phyloP scores from a whole-genome alignment of 2,888 invertebrate genomes.

The Brenthis daphne region DNA sequence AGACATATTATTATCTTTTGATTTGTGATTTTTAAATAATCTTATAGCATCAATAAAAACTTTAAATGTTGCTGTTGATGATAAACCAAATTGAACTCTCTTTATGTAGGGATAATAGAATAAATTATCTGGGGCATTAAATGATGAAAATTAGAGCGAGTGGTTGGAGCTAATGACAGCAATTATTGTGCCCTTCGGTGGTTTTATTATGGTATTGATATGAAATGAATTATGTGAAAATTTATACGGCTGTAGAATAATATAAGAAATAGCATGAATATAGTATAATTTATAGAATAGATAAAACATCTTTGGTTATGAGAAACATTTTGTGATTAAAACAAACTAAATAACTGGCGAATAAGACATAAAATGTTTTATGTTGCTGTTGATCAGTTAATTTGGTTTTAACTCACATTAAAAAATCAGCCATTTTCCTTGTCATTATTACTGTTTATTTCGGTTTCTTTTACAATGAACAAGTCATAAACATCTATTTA shows the following conservation, averaged over 20 bases:
- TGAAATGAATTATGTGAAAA: constrained; percentile 43
- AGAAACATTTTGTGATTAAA: constrained; percentile 21
- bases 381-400: constrained; percentile 32
- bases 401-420: constrained; percentile 32
- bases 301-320: neutral
- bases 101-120: constrained; percentile 44
- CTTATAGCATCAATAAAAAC: neutral
- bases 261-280: constrained; percentile 16
- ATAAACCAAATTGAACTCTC: constrained; percentile 5
- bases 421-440: constrained; percentile 31
- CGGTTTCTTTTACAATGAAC: constrained; percentile 19
- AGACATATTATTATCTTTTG: too few species aligned
- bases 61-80: neutral
- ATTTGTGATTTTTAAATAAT: too few species aligned
- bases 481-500: constrained; percentile 25
- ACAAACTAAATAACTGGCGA: constrained; percentile 22
- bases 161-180: constrained; percentile 56
- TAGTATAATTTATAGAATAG: neutral
- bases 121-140: constrained; percentile 66
- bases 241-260: constrained; percentile 38
- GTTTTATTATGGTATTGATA: constrained; percentile 45
- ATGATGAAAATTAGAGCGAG: constrained; percentile 57
- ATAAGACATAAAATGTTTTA: constrained; percentile 36
- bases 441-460: constrained; percentile 27
- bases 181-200: constrained; percentile 57